These are phyloP conservation scores for Lagodon rhomboides DNA, from an alignment of 2,797 vertebrate species.

Conservation along the genomic window DNA sequence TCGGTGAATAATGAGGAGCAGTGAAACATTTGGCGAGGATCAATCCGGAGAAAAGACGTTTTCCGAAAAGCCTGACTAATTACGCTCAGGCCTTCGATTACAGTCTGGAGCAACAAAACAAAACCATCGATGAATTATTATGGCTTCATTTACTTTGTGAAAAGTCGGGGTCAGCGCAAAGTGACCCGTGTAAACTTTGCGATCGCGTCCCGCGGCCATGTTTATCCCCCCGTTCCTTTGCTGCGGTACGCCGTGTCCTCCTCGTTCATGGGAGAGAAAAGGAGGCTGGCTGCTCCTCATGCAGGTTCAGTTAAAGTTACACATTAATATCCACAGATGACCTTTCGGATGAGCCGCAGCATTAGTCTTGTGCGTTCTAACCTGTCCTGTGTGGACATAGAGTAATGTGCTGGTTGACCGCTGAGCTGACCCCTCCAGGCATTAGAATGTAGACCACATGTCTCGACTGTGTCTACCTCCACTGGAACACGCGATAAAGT, in stretches of 20 bases:
- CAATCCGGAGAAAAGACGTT: conserved; percentile 72
- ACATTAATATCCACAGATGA: conserved; percentile 87
- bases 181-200: conserved; percentile 71
- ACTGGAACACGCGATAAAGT: conserved; percentile 79
- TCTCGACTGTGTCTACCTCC: conserved; percentile 76
- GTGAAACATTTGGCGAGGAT: conserved; percentile 68
- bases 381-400: conserved; percentile 84
- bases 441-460: conserved; percentile 86
- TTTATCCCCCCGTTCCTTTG: conserved; percentile 64
- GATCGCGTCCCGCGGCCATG: conserved; percentile 46
- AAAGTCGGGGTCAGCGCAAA: conserved; percentile 61
- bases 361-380: conserved; percentile 85
- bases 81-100: conserved; percentile 77
- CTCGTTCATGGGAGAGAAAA: conserved; percentile 36
- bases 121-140: conserved; percentile 69
- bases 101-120: conserved; percentile 62
- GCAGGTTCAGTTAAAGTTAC: conserved; percentile 84
- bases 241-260: conserved; percentile 54
- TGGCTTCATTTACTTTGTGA: conserved; percentile 69
- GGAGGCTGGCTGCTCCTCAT: conserved; percentile 63
- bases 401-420: conserved; percentile 88
- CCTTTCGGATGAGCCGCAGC: conserved; percentile 85
- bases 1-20: conserved; percentile 75
- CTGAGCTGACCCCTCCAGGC: conserved; percentile 80
- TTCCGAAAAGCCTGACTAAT: conserved; percentile 74